A percentile compares a stretch with the other conserved stretches of the same genome.
These are phyloP conservation scores for Tethya wilhelma DNA, from an alignment of 37 sponge, comb jelly and placozoan genomes.

Conservation along the genomic window DNA sequence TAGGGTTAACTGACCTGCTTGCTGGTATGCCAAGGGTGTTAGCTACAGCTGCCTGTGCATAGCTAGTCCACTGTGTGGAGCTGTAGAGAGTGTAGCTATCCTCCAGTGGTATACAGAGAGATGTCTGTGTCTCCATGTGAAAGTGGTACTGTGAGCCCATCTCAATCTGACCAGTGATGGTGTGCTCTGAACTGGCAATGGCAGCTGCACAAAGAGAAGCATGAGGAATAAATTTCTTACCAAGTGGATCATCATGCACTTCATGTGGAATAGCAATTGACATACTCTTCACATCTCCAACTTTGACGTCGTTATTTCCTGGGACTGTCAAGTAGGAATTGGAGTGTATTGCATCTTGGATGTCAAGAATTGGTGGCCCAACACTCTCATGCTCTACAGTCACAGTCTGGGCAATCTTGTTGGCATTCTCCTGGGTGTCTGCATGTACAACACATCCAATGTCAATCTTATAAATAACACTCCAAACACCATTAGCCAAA, in stretches of 20 bases:
- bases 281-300: conserved; percentile 70
- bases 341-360: conserved; percentile 57
- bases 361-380: conserved; percentile 67
- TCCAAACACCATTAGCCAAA: no score
- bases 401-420: conserved; percentile 59
- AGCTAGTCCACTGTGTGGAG: conserved; percentile 62
- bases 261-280: no score
- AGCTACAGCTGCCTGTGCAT: conserved; percentile 57
- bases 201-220: conserved; percentile 48
- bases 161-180: conserved; percentile 62
- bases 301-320: conserved; percentile 2
- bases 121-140: conserved; percentile 81
- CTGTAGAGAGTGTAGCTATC: conserved; percentile 53
- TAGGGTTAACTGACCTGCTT: conserved; percentile 42
- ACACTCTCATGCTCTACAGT: conserved; percentile 47
- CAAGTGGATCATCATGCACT: no score
- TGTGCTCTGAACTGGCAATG: conserved; percentile 45
- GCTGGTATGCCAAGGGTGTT: conserved; percentile 40
- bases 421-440: conserved; percentile 79
- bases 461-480: not conserved
- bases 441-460: not conserved
- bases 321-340: conserved; percentile 44
- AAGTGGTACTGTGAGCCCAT: conserved; percentile 82
- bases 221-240: not conserved
- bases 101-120: conserved; percentile 56